Conservation (phyloP, 2,888 invertebrate genomes). For the Limnephilus auricula region DNA sequence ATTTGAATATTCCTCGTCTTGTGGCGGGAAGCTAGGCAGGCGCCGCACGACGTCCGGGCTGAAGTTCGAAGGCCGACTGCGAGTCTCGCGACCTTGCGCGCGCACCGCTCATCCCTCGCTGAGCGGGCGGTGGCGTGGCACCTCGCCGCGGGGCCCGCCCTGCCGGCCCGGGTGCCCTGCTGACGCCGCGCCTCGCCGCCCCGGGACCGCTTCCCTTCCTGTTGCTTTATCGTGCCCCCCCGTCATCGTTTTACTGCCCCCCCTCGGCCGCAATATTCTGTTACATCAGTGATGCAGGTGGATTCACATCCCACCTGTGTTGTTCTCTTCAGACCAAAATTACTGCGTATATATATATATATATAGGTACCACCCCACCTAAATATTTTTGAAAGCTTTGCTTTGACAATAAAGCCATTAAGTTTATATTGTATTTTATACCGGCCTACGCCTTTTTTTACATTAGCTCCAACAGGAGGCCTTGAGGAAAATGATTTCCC, state of each 20-base stretch:
- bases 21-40: not conserved
- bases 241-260: conserved; percentile 40
- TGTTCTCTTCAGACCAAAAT: not conserved
- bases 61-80: conserved; percentile 45
- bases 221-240: conserved; percentile 57
- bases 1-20: not conserved
- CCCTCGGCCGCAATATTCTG: conserved; percentile 37
- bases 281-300: conserved; percentile 50
- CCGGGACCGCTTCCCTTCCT: conserved; percentile 50
- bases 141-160: not conserved
- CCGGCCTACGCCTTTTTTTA: too few relatives aligned
- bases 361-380: too few relatives aligned
- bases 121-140: not conserved
- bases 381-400: too few relatives aligned
- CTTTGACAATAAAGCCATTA: too few relatives aligned
- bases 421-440: too few relatives aligned
- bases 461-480: too few relatives aligned
- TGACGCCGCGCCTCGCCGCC: not conserved
- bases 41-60: conserved; percentile 18
- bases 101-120: conserved; percentile 12
- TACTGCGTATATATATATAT: not conserved
- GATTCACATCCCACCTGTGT: conserved; percentile 37
- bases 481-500: too few relatives aligned
- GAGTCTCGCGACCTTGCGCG: conserved; percentile 43
- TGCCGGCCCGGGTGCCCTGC: not conserved